Evolutionary conservation across 2,113 vertebrate genomes (phyloP).

Genomic region (Callipepla squamata): DNA sequence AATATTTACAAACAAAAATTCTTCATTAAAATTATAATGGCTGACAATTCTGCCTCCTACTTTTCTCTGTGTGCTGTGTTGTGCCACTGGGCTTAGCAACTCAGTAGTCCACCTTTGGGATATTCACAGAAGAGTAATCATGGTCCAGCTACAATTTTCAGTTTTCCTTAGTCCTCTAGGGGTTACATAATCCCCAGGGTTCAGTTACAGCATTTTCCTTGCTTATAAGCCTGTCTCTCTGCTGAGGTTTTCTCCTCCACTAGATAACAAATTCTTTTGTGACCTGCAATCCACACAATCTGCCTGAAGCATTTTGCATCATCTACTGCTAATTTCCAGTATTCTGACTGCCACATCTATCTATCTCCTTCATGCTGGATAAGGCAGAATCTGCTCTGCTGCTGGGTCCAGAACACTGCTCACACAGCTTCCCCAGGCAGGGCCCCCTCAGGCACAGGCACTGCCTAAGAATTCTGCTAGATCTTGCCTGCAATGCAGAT

Average conservation of each 20-base stretch:
- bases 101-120: not conserved
- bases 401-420: not conserved
- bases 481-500: not conserved
- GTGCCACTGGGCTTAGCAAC: not conserved
- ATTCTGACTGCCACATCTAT: not conserved
- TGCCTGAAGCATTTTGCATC: not conserved
- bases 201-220: not conserved
- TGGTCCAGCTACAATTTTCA: not conserved
- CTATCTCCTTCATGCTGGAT: not conserved
- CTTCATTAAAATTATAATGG: fast-evolving
- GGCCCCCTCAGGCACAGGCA: not conserved
- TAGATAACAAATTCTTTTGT: not conserved
- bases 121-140: not conserved
- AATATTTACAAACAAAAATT: not conserved
- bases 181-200: not conserved
- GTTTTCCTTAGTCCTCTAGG: not conserved
- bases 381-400: not conserved
- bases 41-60: not conserved
- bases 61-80: not conserved
- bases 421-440: not conserved
- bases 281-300: not conserved
- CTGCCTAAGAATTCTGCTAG: not conserved
- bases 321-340: not conserved
- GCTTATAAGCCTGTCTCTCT: not conserved
- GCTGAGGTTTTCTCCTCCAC: not conserved